Evolutionary conservation across 2,113 vertebrate genomes (phyloP), one percentile per base, ranked within the genome.

Genomic region (Hippocampus mohnikei): DNA sequence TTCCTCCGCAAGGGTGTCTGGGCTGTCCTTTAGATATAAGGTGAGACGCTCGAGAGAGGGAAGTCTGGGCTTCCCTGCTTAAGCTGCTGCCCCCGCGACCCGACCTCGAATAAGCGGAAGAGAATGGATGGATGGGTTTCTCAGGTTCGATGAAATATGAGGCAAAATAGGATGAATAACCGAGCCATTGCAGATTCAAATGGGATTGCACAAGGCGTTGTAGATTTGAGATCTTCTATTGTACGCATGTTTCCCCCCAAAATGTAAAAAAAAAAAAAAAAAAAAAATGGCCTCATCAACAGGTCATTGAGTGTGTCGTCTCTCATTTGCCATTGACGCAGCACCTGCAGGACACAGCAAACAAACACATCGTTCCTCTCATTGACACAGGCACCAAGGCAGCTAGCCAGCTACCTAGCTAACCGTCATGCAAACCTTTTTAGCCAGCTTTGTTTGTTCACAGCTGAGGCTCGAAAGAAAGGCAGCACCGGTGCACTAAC

Each of bases 401-500:
- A 53, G 77, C 76, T 84, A 84, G 84, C 84, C 81, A 82, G 81
- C 76, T 80, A 88, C 80, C 88, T 75, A 83, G 86, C 86, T 84
- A 77, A 83, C 82, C 82, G 76, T 84, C 84, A 76, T 84, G 2
- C 8, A 71, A 88, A 75, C 69, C 70, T 90, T 92, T 65, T 83
- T 81, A 78, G 79, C 84, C 87, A 78, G 80, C 86, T 92, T 92
- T 90, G 86, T 88, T 90, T 69, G 73, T 85, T 92, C 84, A 79
- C 71, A 86, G 87, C 86, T 76, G 85, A 87, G 81, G 74, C 73
- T 85, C 88, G 76, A 15, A 80, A 92, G 61, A 71, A 85, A 88
- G 89, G 79, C 88, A 92, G 90, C 83, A 89, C 81, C 85, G 70
- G 71, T 69, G 81, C 83, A 88, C 85, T 87, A 87, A 91, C 90